A percentile compares a stretch with the other conserved stretches of the same genome.
phyloP scores from a whole-genome alignment of 2,113 vertebrate genomes.

The Apaloderma vittatum region DNA sequence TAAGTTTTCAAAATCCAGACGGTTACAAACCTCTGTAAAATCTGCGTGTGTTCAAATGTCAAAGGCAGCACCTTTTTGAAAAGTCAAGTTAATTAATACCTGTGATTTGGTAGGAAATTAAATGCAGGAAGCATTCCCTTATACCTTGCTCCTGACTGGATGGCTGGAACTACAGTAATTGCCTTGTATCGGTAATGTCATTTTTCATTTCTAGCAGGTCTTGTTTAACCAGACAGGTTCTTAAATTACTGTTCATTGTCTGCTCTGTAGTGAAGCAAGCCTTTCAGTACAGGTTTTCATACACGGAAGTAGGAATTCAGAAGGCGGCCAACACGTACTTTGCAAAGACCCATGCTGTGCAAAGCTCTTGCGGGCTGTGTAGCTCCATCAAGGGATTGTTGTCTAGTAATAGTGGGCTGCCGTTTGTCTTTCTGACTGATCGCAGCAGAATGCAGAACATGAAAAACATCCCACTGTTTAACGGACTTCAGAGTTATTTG shows the following conservation, averaged over 20 bases:
- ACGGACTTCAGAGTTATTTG: background rate
- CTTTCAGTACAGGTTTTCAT: background rate
- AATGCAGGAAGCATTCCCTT: conserved; percentile 12
- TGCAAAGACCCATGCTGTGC: background rate
- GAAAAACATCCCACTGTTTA: background rate
- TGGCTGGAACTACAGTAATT: conserved; percentile 38
- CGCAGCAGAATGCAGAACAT: background rate
- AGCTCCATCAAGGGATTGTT: background rate
- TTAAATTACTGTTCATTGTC: conserved; percentile 43
- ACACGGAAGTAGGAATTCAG: background rate
- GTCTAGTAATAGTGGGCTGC: background rate
- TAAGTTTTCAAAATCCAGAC: background rate
- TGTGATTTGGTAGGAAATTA: conserved; percentile 45
- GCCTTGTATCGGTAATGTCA: conserved; percentile 26
- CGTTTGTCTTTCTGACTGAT: background rate
- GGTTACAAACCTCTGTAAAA: conserved; percentile 18
- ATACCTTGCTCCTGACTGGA: background rate
- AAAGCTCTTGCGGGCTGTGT: background rate
- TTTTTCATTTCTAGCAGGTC: conserved; percentile 58
- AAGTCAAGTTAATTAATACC: conserved; percentile 57
- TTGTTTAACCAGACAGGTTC: conserved; percentile 28
- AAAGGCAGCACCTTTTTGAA: conserved; percentile 12
- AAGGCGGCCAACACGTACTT: fast-evolving
- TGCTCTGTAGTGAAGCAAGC: conserved; percentile 9
- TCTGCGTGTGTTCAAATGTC: conserved; percentile 7